These are phyloP conservation scores for Danaus plexippus DNA, from an alignment of 1,140 invertebrate genomes.

Conservation along the genomic window DNA sequence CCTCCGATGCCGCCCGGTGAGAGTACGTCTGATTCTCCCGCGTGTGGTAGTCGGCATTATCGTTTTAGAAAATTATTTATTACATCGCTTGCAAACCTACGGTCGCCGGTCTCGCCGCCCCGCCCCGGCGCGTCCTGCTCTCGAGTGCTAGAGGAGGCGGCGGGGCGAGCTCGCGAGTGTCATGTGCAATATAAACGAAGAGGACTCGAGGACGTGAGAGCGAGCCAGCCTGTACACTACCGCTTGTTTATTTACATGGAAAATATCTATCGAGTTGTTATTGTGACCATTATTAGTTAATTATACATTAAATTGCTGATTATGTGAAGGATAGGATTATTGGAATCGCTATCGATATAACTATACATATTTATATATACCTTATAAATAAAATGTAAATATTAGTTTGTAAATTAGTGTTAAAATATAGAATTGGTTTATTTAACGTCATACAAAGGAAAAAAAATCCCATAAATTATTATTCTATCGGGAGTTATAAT, in stretches of 20 bases:
- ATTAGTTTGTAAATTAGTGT: conserved; percentile 69
- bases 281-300: conserved; percentile 71
- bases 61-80: conserved; percentile 69
- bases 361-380: conserved; percentile 72
- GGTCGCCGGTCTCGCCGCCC: conserved; percentile 13
- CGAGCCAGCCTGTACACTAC: conserved; percentile 55
- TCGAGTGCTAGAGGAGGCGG: conserved; percentile 15
- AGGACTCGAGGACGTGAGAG: conserved; percentile 29
- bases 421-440: conserved; percentile 71
- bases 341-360: conserved; percentile 65
- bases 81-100: conserved; percentile 48
- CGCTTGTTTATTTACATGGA: conserved; percentile 69
- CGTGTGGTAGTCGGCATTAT: conserved; percentile 51
- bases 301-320: conserved; percentile 68
- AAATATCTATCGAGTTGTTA: conserved; percentile 70
- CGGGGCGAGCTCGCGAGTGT: conserved; percentile 25
- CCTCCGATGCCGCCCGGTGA: conserved; percentile 40
- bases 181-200: conserved; percentile 27
- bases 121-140: conserved; percentile 15
- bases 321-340: conserved; percentile 65
- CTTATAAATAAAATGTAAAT: conserved; percentile 71
- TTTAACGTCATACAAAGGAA: conserved; percentile 68
- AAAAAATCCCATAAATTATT: conserved; percentile 69
- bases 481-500: conserved; percentile 64
- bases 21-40: conserved; percentile 37